Evolutionary conservation across 2,888 invertebrate genomes (phyloP), one percentile per base, ranked within the genome.

Genomic region (Erebia epiphron): DNA sequence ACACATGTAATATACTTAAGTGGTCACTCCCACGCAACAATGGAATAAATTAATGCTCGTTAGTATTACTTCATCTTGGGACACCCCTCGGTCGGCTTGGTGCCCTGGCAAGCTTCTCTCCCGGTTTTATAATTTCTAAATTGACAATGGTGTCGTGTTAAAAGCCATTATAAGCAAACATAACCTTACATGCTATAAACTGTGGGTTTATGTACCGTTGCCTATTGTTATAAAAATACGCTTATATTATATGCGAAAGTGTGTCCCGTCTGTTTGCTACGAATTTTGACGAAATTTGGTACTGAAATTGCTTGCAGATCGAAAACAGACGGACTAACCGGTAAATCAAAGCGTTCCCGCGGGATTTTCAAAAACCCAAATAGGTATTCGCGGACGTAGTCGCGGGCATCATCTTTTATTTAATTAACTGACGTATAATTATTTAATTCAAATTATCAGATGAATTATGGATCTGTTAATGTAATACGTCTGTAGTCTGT

Each of bases 1-100:
- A 69, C 73, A 73, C 71, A 76, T 73, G 76, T 71, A 35, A 35
- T 35, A 73, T 71, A 73, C 66, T 70, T 62, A 49, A 49, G 71
- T 71, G 67, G 68, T 69, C 71, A 64, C 72, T 69, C 71, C 69
- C 14, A 54, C 69, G 35, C 35, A 35, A 49, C 62, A 71, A 75
- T 73, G 50, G 52, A 68, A 72, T 69, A 61, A 72, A 75, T 65
- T 70, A 68, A 72, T 71, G 68, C 58, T 61, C 13, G 43, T 58
- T 49, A 21, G 62, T 54, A 43, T 70, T 64, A 43, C 67, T 43
- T 70, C 66, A 61, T 69, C 64, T 63, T 70, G 50, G 63, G 13
- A 21, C 63, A 62, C 60, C 71, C 72, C 64, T 63, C 52, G 50
- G n/a, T 8, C 10, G 16, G 18, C 13, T 54, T 18, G 11, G 10